Percentiles rank a stretch among this genome's conserved stretches.
phyloP scores from a whole-genome alignment of 2,113 vertebrate species.

The Platysternon megacephalum region DNA sequence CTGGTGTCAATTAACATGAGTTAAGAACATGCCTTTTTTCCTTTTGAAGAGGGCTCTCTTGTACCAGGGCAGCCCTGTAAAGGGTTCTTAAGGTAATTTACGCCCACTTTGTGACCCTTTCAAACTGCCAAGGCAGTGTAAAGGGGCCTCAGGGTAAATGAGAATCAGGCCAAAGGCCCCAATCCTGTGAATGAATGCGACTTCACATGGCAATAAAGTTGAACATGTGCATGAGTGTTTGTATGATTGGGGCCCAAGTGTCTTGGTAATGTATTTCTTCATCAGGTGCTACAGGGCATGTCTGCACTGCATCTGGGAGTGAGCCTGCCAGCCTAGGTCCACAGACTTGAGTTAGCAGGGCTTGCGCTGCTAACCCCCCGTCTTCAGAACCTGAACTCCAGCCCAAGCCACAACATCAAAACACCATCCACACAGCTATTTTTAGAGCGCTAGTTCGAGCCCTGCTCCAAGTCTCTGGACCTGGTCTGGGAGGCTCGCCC shows the following conservation, averaged over 20 bases:
- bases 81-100: background rate
- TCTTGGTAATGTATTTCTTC: background rate
- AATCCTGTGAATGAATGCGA: background rate
- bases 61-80: background rate
- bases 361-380: no score
- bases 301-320: background rate
- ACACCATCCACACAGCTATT: background rate
- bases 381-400: background rate
- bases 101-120: background rate
- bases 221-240: background rate
- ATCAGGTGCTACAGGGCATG: background rate
- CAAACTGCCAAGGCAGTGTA: background rate
- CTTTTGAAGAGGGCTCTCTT: background rate
- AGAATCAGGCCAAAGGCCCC: background rate
- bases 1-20: background rate
- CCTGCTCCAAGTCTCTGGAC: background rate
- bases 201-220: background rate
- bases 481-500: background rate
- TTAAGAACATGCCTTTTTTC: background rate
- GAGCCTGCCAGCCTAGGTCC: background rate
- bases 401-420: background rate
- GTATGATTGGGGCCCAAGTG: background rate
- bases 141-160: rapidly evolving
- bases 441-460: background rate
- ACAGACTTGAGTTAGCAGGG: no score